phyloP scores from a whole-genome alignment of 2,888 invertebrate genomes.

The Plagodis pulveraria region DNA sequence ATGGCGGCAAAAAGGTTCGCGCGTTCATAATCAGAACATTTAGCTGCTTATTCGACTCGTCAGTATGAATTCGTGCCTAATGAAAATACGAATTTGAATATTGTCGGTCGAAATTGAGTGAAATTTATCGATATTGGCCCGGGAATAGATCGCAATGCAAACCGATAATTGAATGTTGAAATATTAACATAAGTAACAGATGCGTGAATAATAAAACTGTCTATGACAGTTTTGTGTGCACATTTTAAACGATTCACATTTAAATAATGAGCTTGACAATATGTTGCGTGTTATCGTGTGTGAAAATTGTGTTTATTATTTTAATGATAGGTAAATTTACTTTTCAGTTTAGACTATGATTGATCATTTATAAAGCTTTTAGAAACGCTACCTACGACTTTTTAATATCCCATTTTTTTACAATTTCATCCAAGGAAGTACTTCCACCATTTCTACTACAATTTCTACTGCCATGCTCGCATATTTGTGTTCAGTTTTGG shows the following conservation, averaged over 20 bases:
- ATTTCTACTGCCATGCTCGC: too few relatives aligned
- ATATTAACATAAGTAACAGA: slow-evolving; percentile 60
- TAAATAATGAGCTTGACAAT: slow-evolving; percentile 23
- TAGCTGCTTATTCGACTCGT: slow-evolving; percentile 63
- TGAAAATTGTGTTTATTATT: slow-evolving; percentile 7
- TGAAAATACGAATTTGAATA: slow-evolving; percentile 73
- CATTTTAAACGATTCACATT: slow-evolving; percentile 23
- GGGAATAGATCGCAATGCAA: slow-evolving; percentile 46
- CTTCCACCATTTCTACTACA: too few relatives aligned
- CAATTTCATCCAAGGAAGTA: too few relatives aligned
- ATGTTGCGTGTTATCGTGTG: neutral
- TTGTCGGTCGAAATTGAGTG: slow-evolving; percentile 63
- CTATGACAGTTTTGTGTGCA: slow-evolving; percentile 24
- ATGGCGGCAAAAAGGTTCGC: slow-evolving; percentile 44
- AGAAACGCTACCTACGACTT: too few relatives aligned
- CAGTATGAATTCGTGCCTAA: slow-evolving; percentile 66
- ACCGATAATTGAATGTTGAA: slow-evolving; percentile 63
- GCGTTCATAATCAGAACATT: slow-evolving; percentile 59
- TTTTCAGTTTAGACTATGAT: too few relatives aligned
- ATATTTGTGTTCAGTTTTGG: too few relatives aligned
- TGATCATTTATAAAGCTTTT: too few relatives aligned
- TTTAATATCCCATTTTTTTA: too few relatives aligned
- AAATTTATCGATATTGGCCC: slow-evolving; percentile 56
- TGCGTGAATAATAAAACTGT: slow-evolving; percentile 27
- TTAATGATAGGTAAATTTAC: neutral